A percentile compares a stretch with the other conserved stretches of the same genome.
These are phyloP conservation scores for Calliopum simillimum DNA, from an alignment of 2,888 invertebrate species.

Conservation along the genomic window DNA sequence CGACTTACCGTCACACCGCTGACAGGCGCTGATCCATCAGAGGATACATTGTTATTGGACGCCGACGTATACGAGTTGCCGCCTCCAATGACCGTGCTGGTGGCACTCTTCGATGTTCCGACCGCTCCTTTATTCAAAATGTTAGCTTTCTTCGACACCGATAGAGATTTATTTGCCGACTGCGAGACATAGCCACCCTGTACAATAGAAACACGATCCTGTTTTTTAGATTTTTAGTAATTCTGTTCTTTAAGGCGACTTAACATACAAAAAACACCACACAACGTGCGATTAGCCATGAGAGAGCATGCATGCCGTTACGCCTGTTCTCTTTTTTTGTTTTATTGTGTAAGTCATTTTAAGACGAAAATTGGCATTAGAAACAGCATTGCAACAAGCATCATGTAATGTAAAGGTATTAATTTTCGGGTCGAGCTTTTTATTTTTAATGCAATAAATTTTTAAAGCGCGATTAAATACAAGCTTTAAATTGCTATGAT, in stretches of 20 bases:
- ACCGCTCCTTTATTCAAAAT: constrained; percentile 78
- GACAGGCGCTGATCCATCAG: constrained; percentile 47
- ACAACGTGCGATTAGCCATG: constrained; percentile 61
- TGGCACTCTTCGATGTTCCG: constrained; percentile 66
- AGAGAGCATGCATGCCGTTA: constrained; percentile 39
- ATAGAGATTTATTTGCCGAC: constrained; percentile 71
- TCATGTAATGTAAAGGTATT: too few relatives aligned
- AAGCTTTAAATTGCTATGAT: constrained; percentile 21
- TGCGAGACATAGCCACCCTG: constrained; percentile 76
- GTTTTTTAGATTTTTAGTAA: constrained; percentile 67
- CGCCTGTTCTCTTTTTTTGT: too few relatives aligned
- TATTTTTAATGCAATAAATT: too few relatives aligned
- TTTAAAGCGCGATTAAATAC: constrained; percentile 4
- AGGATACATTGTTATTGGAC: constrained; percentile 58
- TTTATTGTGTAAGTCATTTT: too few relatives aligned
- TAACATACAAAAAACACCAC: constrained; percentile 61
- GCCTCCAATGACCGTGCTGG: constrained; percentile 47
- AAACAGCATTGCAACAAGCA: too few relatives aligned
- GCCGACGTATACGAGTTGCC: constrained; percentile 50
- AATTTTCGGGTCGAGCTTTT: not conserved
- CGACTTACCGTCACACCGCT: constrained; percentile 65
- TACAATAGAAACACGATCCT: constrained; percentile 77
- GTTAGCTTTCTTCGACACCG: constrained; percentile 83
- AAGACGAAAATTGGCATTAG: too few relatives aligned
- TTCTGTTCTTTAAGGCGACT: constrained; percentile 55